These are phyloP conservation scores for Notoglanidium macrostoma DNA, from an alignment of 2,797 vertebrate species.

Conservation along the genomic window DNA sequence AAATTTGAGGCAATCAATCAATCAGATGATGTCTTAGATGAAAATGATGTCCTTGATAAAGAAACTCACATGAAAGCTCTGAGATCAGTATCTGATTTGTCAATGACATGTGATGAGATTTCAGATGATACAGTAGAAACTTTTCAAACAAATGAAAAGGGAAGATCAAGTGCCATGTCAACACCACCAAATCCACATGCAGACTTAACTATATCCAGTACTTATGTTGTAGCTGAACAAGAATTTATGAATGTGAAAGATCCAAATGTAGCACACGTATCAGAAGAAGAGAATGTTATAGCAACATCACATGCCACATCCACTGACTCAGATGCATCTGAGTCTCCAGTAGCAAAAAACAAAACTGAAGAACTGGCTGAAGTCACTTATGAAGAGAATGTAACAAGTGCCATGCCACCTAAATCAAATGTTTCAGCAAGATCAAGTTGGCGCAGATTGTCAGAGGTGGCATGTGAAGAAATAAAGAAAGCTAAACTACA, in stretches of 20 bases:
- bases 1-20: constrained; percentile 6
- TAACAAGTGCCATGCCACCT: constrained; percentile 53
- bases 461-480: constrained; percentile 19
- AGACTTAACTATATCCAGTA: constrained; percentile 42
- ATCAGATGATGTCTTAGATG: constrained; percentile 32
- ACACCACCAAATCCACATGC: not conserved
- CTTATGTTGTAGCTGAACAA: constrained; percentile 44
- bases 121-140: constrained; percentile 35
- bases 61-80: constrained; percentile 17
- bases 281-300: constrained; percentile 45
- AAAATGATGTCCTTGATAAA: constrained; percentile 43
- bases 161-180: not conserved
- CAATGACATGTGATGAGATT: constrained; percentile 16
- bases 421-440: constrained; percentile 48
- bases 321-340: constrained; percentile 64
- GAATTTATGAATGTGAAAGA: constrained; percentile 45
- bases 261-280: constrained; percentile 54
- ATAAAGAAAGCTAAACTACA: constrained; percentile 22
- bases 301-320: constrained; percentile 66
- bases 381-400: constrained; percentile 50
- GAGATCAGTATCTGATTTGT: constrained; percentile 37
- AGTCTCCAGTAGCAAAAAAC: constrained; percentile 47
- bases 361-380: constrained; percentile 31
- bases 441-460: constrained; percentile 32
- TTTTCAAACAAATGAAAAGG: constrained; percentile 46